Conservation (phyloP, 2,888 invertebrate genomes). For the Ormyrus rosae region DNA sequence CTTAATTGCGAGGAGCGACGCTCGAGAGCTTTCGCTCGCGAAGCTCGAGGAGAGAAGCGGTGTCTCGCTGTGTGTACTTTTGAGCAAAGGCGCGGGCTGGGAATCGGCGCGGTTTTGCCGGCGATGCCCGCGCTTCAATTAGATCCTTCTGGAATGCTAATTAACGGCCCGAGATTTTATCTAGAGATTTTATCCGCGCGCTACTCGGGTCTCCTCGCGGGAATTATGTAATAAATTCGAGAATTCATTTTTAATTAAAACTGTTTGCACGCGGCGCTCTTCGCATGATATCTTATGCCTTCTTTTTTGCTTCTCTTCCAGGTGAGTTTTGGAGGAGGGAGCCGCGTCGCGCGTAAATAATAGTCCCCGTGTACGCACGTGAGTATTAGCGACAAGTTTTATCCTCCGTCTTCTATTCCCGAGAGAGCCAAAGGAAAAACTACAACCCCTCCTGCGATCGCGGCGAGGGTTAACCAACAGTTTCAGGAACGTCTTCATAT, state of each 20-base stretch:
- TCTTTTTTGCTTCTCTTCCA: neutral
- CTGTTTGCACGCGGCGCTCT: neutral
- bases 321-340: too few relatives aligned
- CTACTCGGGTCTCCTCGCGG: too few relatives aligned
- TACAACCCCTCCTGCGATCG: too few relatives aligned
- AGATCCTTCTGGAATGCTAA: neutral
- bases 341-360: too few relatives aligned
- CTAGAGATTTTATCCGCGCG: neutral
- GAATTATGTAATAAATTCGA: neutral
- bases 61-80: neutral
- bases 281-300: neutral
- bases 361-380: too few relatives aligned
- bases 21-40: neutral
- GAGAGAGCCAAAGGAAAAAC: too few relatives aligned
- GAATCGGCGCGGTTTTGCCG: neutral
- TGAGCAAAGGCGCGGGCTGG: neutral
- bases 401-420: too few relatives aligned
- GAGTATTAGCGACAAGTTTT: too few relatives aligned
- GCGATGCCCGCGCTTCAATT: neutral
- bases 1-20: constrained; percentile 17
- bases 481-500: too few relatives aligned
- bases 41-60: neutral
- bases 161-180: neutral
- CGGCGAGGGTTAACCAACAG: too few relatives aligned
- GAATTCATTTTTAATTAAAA: neutral